A percentile compares a stretch with the other conserved stretches of the same genome.
phyloP scores from a whole-genome alignment of 2,888 invertebrate species.

The Cheilosia urbana region DNA sequence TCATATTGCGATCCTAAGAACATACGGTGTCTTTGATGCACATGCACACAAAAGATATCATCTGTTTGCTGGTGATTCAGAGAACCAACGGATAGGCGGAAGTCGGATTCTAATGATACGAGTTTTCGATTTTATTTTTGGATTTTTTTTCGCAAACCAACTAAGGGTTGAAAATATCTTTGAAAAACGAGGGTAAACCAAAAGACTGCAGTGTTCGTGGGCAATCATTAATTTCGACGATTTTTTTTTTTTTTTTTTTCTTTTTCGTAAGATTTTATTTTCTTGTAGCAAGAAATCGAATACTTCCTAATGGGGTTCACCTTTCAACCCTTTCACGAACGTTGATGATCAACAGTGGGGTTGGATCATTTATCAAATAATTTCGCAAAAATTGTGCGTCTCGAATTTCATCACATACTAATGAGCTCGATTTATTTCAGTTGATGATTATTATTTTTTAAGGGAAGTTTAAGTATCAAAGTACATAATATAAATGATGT shows the following conservation, averaged over 20 bases:
- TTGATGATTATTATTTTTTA: constrained; percentile 22
- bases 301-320: constrained; percentile 69
- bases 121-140: constrained; percentile 14
- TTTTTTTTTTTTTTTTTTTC: constrained; percentile 16
- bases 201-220: constrained; percentile 47
- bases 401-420: constrained; percentile 69
- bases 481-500: constrained; percentile 64
- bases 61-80: constrained; percentile 22
- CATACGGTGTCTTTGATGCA: constrained; percentile 47
- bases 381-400: constrained; percentile 28
- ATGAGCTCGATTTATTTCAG: constrained; percentile 43
- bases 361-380: constrained; percentile 57
- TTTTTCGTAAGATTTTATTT: constrained; percentile 12
- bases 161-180: constrained; percentile 48
- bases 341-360: constrained; percentile 15
- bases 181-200: constrained; percentile 49
- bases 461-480: constrained; percentile 49
- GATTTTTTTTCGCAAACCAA: constrained; percentile 39
- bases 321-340: constrained; percentile 59
- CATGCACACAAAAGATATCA: constrained; percentile 40
- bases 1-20: constrained; percentile 37
- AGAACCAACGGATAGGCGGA: constrained; percentile 25
- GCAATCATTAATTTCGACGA: constrained; percentile 54
- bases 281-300: constrained; percentile 54
- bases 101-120: constrained; percentile 48